These are phyloP conservation scores for Amphiprion clarkii DNA, from an alignment of 2,797 vertebrate genomes.

Conservation along the genomic window DNA sequence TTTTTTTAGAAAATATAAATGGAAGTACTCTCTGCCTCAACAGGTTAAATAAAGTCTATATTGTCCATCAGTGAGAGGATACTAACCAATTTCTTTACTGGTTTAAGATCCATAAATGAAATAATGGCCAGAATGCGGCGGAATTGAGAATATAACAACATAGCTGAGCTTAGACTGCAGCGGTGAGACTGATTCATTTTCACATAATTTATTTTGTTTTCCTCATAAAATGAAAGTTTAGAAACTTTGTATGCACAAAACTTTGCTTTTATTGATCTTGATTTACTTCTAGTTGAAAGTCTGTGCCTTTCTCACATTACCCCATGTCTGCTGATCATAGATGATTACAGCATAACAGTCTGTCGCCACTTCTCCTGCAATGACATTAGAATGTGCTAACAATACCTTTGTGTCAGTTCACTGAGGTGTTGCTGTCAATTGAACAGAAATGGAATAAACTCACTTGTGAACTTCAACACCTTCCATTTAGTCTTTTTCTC, in stretches of 20 bases:
- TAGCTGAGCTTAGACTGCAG: neutral
- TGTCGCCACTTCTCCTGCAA: too few relatives aligned
- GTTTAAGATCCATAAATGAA: neutral
- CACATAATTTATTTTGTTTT: neutral
- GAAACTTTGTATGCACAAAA: neutral
- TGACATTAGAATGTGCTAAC: neutral
- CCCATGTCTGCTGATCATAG: neutral
- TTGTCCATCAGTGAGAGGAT: neutral
- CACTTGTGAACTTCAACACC: neutral
- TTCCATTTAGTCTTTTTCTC: too few relatives aligned
- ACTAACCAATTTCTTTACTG: neutral
- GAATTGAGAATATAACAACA: neutral
- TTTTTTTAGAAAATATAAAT: slow-evolving; percentile 26
- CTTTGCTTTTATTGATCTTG: neutral
- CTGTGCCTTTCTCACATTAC: neutral
- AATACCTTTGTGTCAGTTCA: neutral
- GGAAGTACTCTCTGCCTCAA: neutral
- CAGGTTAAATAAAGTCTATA: neutral
- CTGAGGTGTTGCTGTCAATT: neutral
- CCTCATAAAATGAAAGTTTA: neutral
- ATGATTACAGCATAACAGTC: too few relatives aligned
- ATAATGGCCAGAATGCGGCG: neutral
- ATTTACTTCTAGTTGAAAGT: neutral
- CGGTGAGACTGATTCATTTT: neutral
- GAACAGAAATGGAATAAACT: neutral